Base-by-base conservation (phyloP, 2,113 vertebrate species). In the Genyomyrus donnyi region DNA sequence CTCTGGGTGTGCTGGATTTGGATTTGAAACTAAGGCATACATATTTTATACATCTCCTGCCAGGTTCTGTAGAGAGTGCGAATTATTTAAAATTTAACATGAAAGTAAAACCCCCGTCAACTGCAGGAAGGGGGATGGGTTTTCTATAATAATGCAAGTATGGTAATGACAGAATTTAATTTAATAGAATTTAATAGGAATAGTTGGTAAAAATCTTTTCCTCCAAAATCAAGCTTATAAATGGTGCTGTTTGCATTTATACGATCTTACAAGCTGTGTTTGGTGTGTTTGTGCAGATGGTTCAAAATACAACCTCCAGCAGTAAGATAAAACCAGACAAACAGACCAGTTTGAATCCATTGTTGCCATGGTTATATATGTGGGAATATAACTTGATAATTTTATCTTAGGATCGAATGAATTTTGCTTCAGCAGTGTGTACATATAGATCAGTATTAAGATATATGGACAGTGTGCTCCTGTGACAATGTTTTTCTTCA, bases 291-390 rank as follows among this genome's bases (percentile, higher is more conserved):
- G 90, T 94, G 90, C 93, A 94, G 92, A 93, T 93, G 93, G 92
- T 91, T 87, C 35, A 77, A 88, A 90, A 58, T 21, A 49, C 46
- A 77, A 52, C 88, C 89, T 93, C 89, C 83, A 90, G 90, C 70
- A 90, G 85, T 52, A 89, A 91, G 86, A 90, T 83, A 90, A 91
- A 91, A 88, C 77, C 88, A 89, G 91, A 89, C 70, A 48, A 90
- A 88, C 80, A 88, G 91, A 90, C 88, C 88, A 84, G 89, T 62
- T 85, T 89, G 88, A 70, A 90, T 53, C 88, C 49, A 90, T 84
- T 85, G 93, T 93, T 93, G 91, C 92, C 91, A 92, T 93, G 93
- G 92, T 93, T 92, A 92, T 92, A 88, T 17, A n/a, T 89, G 90
- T 90, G 87, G 77, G 42, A 21, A 90, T 91, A 50, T 77, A 39